Base-by-base conservation (phyloP, 2,797 vertebrate genomes). In the Odontamblyopus lacepedii region DNA sequence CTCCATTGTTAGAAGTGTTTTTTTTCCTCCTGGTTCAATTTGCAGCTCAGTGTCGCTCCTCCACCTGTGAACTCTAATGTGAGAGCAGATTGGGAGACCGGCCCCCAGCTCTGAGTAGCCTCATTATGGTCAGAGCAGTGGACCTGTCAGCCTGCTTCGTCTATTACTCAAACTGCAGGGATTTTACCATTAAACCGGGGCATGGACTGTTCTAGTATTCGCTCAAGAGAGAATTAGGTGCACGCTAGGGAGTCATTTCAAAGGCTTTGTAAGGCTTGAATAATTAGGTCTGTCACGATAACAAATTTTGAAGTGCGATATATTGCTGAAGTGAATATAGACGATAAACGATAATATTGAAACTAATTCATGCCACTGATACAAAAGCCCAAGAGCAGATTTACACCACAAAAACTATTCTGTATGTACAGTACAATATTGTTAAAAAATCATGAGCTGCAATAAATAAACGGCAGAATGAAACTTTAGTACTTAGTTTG, bases 71-170 rank as follows among this genome's bases (percentile, higher is more conserved):
- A 73, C 68, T 76, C 69, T 76, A 78, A 80, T 56, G 32, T 56
- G 29, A 80, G 78, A 76, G 26, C 59, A 75, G 83, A 87, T 80
- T 79, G 74, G 80, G 78, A 84, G 72, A 81, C 74, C 84, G 70
- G 41, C 70, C 70, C 77, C 26, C 79, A 44, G 79, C 69, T 63
- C 78, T 80, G 76, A 75, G 67, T 75, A 75, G 86, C 80, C 80
- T 90, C 87, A 86, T 91, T 87, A 85, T 75, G 50, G 67, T 83
- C 81, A 83, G 75, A 74, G 76, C 70, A 79, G 65, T 55, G 60
- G 44, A 69, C 62, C 35, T 76, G 78, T 60, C 53, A 84, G 38
- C 65, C 51, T 63, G 53, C 32, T 74, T 78, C 62, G 83, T 78
- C 77, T 78, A 77, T 81, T 78, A 82, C 84, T 84, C 69, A 80